Evolutionary conservation across 2,113 vertebrate species (phyloP), one percentile per base, ranked within the genome.

Genomic region (Himantopus leucocephalus): DNA sequence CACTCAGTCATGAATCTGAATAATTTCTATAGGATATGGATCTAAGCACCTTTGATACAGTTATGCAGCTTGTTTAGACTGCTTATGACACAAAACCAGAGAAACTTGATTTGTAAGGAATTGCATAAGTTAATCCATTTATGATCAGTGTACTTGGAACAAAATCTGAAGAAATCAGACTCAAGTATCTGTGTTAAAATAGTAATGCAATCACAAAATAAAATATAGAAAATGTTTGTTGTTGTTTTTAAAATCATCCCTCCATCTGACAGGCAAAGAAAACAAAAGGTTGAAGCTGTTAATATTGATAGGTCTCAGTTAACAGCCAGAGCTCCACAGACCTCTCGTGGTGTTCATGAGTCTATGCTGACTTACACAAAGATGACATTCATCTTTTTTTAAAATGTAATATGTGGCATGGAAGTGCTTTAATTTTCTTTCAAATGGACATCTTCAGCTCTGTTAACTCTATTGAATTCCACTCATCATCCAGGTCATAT

Each of bases 381-480:
- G 41, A 6, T 5, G 29, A 90, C 68, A 87, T 78, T 84, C 2
- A 52, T 74, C 82, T 63, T 80, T 60, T 84, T 66, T 70, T 16
- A 21, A 79, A 86, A 80, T 0, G 2, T 64, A 84, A 35, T 91
- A 76, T 52, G 27, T 88, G 52, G 4, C 68, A 78, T 81, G 71
- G 56, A 52, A 21, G 3, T 84, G 68, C 43, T 94, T 84, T 84
- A 92, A 94, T 94, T 85, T 92, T 88, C 63, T 89, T 93, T 93
- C 47, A 94, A 86, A 91, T 16, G 80, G 88, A 41, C 72, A 75
- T 84, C 72, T 81, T 92, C 34, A 19, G 56, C 72, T 92, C 75
- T 67, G 75, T 84, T 95, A 94, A 72, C 68, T 92, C 83, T 59
- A 78, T 86, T 94, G 85, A 96, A 95, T 94, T 81, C 47, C 16